These are phyloP conservation scores for Ciconia boyciana DNA, from an alignment of 2,113 vertebrate genomes.

Conservation along the genomic window DNA sequence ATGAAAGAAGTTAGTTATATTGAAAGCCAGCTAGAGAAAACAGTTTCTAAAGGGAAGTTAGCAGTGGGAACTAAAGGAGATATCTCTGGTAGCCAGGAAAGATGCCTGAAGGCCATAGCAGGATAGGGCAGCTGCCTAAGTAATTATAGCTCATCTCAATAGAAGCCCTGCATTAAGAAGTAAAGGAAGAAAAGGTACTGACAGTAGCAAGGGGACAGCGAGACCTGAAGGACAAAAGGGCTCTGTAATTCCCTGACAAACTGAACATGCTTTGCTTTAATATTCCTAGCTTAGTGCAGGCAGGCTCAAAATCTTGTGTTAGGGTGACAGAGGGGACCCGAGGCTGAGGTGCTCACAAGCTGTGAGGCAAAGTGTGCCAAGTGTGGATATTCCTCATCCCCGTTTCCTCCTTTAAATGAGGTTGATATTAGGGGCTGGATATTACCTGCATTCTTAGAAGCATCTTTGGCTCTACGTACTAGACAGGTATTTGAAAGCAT, in stretches of 20 bases:
- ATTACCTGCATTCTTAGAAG: not conserved
- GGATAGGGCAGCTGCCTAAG: not conserved
- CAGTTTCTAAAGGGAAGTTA: constrained; percentile 31
- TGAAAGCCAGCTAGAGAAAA: constrained; percentile 31
- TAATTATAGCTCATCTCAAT: constrained; percentile 3
- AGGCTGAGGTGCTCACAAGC: not conserved
- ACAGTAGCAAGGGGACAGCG: not conserved
- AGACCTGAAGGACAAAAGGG: not conserved
- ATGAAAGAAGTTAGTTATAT: constrained; percentile 36
- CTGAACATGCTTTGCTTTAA: not conserved
- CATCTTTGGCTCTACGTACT: not conserved
- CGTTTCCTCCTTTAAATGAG: not conserved
- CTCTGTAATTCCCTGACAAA: not conserved
- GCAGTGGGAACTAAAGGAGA: constrained; percentile 1
- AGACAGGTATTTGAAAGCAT: not conserved
- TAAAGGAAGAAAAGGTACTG: not conserved
- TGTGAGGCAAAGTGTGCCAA: not conserved
- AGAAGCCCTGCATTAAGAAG: not conserved
- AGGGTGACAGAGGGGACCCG: not conserved
- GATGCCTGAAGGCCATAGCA: constrained; percentile 10
- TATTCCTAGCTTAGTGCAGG: not conserved
- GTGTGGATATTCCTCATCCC: not conserved
- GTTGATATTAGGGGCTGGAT: not conserved
- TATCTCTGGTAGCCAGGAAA: constrained; percentile 9
- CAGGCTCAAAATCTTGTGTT: not conserved